Percentiles rank a stretch among this genome's conserved stretches.
phyloP scores from a whole-genome alignment of 2,797 vertebrate genomes.

The Gymnocypris eckloni region DNA sequence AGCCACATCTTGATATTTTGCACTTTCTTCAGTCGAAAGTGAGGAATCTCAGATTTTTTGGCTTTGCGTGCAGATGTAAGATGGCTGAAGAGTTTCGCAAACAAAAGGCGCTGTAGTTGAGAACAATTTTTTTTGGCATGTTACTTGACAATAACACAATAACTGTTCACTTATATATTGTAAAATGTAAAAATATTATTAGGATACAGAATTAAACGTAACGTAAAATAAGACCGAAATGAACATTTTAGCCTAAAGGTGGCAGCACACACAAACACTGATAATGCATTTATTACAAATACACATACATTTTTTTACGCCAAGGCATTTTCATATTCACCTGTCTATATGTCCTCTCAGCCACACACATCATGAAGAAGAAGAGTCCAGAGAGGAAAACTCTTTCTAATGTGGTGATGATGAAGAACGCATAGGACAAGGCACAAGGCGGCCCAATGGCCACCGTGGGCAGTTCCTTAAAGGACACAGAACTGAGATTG shows the following conservation, averaged over 20 bases:
- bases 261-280: not conserved
- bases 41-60: slow-evolving; percentile 96
- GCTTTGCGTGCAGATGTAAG: slow-evolving; percentile 97
- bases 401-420: slow-evolving; percentile 89
- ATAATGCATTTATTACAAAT: not conserved
- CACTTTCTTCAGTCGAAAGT: slow-evolving; percentile 97
- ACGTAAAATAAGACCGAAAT: not conserved
- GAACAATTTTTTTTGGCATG: not conserved
- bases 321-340: slow-evolving; percentile 65
- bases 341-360: slow-evolving; percentile 97
- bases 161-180: not conserved
- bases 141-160: not conserved
- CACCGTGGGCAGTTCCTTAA: slow-evolving; percentile 78
- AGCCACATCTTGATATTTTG: slow-evolving; percentile 99
- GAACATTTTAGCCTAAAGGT: not conserved
- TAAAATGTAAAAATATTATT: not conserved
- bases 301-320: not conserved
- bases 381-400: slow-evolving; percentile 93
- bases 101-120: slow-evolving; percentile 88
- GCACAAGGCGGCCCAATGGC: slow-evolving; percentile 77
- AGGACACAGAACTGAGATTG: slow-evolving; percentile 77
- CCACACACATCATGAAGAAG: slow-evolving; percentile 99
- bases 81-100: slow-evolving; percentile 97
- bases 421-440: slow-evolving; percentile 75
- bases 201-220: not conserved